Conservation (phyloP, 2,888 invertebrate species). For the Lysandra bellargus region DNA sequence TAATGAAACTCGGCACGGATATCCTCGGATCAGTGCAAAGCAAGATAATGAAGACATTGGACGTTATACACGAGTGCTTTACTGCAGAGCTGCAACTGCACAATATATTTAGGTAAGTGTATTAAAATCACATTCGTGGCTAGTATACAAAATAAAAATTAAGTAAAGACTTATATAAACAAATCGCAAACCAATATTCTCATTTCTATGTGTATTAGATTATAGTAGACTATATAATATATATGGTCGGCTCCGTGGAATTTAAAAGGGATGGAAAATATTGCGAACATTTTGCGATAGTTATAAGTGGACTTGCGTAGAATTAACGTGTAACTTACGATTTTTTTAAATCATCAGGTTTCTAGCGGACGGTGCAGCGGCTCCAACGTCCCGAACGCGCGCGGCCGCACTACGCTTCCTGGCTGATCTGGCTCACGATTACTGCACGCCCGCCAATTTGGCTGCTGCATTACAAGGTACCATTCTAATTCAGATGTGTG, state of each 20-base stretch:
- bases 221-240: no score
- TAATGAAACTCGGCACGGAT: constrained; percentile 95
- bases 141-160: no score
- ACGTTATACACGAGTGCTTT: constrained; percentile 86
- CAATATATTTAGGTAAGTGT: constrained; percentile 82
- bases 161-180: no score
- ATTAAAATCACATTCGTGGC: background rate
- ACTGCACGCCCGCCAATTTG: constrained; percentile 77
- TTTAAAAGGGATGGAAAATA: no score
- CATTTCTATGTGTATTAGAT: no score
- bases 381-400: constrained; percentile 91
- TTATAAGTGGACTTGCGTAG: no score
- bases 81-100: constrained; percentile 84
- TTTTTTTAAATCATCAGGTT: background rate
- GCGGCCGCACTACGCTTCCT: constrained; percentile 88
- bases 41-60: constrained; percentile 92
- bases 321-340: no score
- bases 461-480: constrained; percentile 68
- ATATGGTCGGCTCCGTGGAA: no score
- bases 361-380: constrained; percentile 91
- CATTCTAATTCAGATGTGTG: background rate
- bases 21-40: constrained; percentile 94
- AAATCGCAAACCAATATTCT: no score
- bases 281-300: no score
- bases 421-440: constrained; percentile 83